phyloP scores from a whole-genome alignment of 1,140 invertebrate species.

The Platorchestia sp. region DNA sequence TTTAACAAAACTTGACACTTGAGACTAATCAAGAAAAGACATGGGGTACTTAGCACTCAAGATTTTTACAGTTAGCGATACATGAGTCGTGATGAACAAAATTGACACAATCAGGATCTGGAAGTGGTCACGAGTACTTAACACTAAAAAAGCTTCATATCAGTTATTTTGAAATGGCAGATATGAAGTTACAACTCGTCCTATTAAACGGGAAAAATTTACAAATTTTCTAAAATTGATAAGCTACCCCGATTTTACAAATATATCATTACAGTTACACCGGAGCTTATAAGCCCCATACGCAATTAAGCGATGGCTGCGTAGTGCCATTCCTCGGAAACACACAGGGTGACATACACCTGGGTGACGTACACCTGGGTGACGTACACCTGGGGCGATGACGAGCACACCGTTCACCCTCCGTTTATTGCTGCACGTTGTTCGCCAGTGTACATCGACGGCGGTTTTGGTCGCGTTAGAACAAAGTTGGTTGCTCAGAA shows the following conservation, averaged over 20 bases:
- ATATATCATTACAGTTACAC: neutral
- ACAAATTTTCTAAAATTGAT: too few species aligned
- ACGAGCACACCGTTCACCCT: neutral
- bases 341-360: neutral
- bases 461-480: neutral
- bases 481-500: neutral
- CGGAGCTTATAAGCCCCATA: neutral
- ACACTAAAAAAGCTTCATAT: neutral
- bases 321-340: neutral
- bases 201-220: too few species aligned
- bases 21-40: neutral
- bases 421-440: neutral
- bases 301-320: neutral
- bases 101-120: neutral
- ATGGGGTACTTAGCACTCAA: neutral
- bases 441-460: neutral
- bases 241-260: neutral
- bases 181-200: neutral
- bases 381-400: neutral
- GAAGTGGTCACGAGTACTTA: neutral
- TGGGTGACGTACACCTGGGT: neutral
- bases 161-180: neutral
- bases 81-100: neutral
- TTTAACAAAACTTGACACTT: neutral
- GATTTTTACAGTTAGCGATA: neutral